phyloP scores from a whole-genome alignment of 2,797 vertebrate species.

The Aulostomus chinensis region DNA sequence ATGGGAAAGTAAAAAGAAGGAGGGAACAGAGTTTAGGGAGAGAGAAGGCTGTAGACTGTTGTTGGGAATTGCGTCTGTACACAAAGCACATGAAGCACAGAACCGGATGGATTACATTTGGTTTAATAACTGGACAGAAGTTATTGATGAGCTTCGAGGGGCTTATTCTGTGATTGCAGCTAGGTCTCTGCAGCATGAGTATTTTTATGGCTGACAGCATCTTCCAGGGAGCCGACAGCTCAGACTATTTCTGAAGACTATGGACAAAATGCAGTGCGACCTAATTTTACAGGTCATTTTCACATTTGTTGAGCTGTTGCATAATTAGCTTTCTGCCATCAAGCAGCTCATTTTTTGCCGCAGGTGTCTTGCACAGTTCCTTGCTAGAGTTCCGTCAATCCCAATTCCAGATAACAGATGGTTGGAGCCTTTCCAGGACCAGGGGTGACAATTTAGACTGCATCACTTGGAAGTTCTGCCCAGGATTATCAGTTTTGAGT shows the following conservation, averaged over 20 bases:
- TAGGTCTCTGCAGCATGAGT: conserved; percentile 24
- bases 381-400: conserved; percentile 14
- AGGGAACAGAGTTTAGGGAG: conserved; percentile 36
- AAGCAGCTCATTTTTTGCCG: conserved; percentile 35
- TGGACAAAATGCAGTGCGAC: conserved; percentile 3
- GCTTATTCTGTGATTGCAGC: conserved; percentile 6
- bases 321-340: conserved; percentile 26
- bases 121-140: conserved; percentile 15
- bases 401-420: conserved; percentile 21
- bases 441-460: conserved; percentile 13
- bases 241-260: conserved; percentile 12
- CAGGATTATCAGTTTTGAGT: conserved; percentile 23
- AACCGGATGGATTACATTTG: conserved; percentile 47
- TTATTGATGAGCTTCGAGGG: conserved; percentile 24
- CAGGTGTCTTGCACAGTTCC: conserved; percentile 28
- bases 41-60: conserved; percentile 38
- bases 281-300: conserved; percentile 13
- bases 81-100: conserved; percentile 26
- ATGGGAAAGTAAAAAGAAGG: conserved; percentile 59
- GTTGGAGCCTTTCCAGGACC: conserved; percentile 35
- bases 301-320: conserved; percentile 18
- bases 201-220: conserved; percentile 23
- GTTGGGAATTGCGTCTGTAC: conserved; percentile 42
- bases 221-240: conserved; percentile 11
- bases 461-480: not conserved